Percentiles rank a stretch among this genome's conserved stretches.
phyloP scores from a whole-genome alignment of 2,113 vertebrate species.

The Echinops telfairi region DNA sequence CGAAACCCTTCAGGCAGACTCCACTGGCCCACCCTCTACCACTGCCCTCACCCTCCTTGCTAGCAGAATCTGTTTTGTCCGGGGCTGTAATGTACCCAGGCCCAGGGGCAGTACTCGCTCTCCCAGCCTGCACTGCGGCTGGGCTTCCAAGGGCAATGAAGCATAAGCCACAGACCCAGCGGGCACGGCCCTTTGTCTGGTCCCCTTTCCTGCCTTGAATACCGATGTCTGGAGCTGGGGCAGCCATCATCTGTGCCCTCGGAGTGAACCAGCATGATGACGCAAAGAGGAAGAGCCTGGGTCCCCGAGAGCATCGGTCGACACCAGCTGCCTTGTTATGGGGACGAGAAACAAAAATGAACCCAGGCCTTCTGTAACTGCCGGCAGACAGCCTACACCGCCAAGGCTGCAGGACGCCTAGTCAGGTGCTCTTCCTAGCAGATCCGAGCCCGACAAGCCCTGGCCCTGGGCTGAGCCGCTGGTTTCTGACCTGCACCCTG shows the following conservation, averaged over 20 bases:
- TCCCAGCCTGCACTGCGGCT: background rate
- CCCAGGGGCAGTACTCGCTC: background rate
- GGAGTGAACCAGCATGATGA: background rate
- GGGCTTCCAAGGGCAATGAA: background rate
- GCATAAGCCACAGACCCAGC: background rate
- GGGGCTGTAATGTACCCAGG: background rate
- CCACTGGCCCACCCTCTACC: rapidly evolving
- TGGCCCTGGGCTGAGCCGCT: background rate
- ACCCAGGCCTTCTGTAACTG: background rate
- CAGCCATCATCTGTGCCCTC: background rate
- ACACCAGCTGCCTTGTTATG: background rate
- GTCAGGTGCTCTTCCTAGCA: background rate
- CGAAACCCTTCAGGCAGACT: background rate
- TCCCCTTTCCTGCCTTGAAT: background rate
- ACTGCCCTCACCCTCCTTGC: background rate
- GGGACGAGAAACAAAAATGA: background rate
- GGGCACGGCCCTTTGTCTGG: background rate
- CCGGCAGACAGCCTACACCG: background rate
- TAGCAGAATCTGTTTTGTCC: background rate
- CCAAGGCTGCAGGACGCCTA: background rate
- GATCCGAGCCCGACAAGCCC: background rate
- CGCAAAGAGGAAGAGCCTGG: background rate
- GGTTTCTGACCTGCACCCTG: background rate
- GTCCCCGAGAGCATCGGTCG: background rate
- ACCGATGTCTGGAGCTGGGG: constrained; percentile 5